A percentile compares a stretch with the other conserved stretches of the same genome.
Evolutionary conservation across 2,113 vertebrate genomes (phyloP).

Genomic region (Thomomys bottae): DNA sequence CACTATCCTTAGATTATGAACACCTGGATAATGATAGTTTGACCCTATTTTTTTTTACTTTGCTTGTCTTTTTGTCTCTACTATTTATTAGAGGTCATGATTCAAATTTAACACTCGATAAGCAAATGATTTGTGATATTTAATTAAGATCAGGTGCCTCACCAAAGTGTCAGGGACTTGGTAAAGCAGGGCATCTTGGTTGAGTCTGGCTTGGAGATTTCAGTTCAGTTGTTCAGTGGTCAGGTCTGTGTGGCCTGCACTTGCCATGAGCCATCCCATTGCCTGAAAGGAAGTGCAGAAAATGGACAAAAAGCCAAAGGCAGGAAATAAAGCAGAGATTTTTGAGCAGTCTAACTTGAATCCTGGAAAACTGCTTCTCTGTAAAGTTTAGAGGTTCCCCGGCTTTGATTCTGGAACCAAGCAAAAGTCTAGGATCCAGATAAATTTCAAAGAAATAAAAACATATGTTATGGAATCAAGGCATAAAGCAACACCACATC

Average conservation of each 20-base stretch:
- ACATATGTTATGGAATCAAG: background rate
- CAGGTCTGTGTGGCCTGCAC: background rate
- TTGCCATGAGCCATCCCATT: background rate
- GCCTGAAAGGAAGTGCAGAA: background rate
- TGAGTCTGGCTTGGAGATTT: constrained; percentile 2
- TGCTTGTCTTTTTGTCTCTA: background rate
- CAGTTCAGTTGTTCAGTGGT: background rate
- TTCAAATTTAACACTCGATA: background rate
- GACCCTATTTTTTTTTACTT: background rate
- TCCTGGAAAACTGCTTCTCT: background rate
- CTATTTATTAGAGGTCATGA: background rate
- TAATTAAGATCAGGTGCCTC: background rate
- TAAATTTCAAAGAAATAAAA: background rate
- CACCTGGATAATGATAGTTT: background rate
- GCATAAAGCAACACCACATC: background rate
- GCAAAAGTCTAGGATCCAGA: background rate
- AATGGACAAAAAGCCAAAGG: background rate
- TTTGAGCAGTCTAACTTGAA: background rate
- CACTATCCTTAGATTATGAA: background rate
- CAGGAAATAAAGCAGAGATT: background rate
- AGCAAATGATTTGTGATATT: constrained; percentile 27
- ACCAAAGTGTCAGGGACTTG: background rate
- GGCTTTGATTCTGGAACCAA: background rate
- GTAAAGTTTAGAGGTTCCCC: background rate
- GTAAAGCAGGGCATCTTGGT: background rate